Conservation (phyloP, 2,888 invertebrate genomes). For the Pollenia angustigena region DNA sequence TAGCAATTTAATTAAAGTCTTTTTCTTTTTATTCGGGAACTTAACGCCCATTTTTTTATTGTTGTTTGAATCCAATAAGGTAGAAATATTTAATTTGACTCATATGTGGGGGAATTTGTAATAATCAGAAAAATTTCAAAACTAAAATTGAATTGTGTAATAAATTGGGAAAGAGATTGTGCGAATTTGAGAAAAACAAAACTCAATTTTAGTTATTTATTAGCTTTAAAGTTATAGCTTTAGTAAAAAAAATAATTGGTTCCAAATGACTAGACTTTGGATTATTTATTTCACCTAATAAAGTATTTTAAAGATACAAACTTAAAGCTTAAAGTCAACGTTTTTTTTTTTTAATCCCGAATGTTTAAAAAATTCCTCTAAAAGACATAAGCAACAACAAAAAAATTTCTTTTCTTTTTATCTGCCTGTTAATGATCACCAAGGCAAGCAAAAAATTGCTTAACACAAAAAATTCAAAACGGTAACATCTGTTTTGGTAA, state of each 20-base stretch:
- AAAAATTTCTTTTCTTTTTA: not conserved
- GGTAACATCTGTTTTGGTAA: slow-evolving; percentile 60
- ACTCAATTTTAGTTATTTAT: too few relatives aligned
- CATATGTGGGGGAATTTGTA: slow-evolving; percentile 50
- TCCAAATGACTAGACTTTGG: too few relatives aligned
- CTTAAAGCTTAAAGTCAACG: too few relatives aligned
- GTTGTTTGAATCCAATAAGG: slow-evolving; percentile 20
- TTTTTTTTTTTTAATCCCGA: too few relatives aligned
- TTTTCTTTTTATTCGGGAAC: slow-evolving; percentile 17
- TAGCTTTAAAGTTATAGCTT: not conserved
- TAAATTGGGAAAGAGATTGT: slow-evolving; percentile 3
- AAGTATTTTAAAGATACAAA: too few relatives aligned
- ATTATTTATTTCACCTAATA: too few relatives aligned
- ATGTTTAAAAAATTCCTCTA: not conserved
- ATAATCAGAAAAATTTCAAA: slow-evolving; percentile 18
- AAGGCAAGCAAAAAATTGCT: not conserved
- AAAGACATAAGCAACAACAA: slow-evolving; percentile 13
- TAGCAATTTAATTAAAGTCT: slow-evolving; percentile 52
- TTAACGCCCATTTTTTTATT: slow-evolving; percentile 56
- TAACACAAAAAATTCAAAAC: slow-evolving; percentile 21
- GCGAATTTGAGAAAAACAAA: too few relatives aligned
- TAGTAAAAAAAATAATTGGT: too few relatives aligned
- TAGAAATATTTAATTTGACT: slow-evolving; percentile 28
- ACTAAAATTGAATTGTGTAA: slow-evolving; percentile 16
- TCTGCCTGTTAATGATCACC: slow-evolving; percentile 17